Percentiles rank a stretch among this genome's conserved stretches.
These are phyloP conservation scores for Thymelicus lineola DNA, from an alignment of 2,888 invertebrate species.

Conservation along the genomic window DNA sequence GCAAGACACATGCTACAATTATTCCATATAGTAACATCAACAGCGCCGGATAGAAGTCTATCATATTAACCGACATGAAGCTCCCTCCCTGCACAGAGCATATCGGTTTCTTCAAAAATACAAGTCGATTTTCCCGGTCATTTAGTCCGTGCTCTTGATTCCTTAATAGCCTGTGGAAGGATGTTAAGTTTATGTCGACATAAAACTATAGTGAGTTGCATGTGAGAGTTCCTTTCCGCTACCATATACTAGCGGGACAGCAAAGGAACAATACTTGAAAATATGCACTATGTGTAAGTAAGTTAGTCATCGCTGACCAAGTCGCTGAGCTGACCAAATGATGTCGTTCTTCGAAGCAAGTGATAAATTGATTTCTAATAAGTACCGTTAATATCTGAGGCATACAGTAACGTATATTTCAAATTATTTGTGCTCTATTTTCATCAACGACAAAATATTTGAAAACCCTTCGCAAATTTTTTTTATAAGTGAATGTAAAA, in stretches of 20 bases:
- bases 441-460: neutral
- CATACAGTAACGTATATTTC: no score
- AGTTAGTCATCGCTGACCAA: no score
- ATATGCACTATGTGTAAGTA: no score
- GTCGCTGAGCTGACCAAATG: no score
- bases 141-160: conserved; percentile 86
- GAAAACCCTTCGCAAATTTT: neutral
- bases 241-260: no score
- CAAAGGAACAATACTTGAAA: no score
- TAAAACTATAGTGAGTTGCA: neutral
- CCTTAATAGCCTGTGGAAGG: conserved; percentile 74
- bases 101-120: conserved; percentile 86
- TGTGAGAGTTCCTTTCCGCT: no score
- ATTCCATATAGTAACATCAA: conserved; percentile 71
- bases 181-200: neutral
- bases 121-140: conserved; percentile 76
- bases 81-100: conserved; percentile 82
- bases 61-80: conserved; percentile 87
- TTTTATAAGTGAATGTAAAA: neutral
- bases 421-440: neutral
- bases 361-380: no score
- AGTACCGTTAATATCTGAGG: no score
- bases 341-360: no score
- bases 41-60: conserved; percentile 84
- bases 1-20: conserved; percentile 55